A percentile compares a stretch with the other conserved stretches of the same genome.
phyloP scores from a whole-genome alignment of 2,797 vertebrate genomes.

The Chrysocyon brachyurus region DNA sequence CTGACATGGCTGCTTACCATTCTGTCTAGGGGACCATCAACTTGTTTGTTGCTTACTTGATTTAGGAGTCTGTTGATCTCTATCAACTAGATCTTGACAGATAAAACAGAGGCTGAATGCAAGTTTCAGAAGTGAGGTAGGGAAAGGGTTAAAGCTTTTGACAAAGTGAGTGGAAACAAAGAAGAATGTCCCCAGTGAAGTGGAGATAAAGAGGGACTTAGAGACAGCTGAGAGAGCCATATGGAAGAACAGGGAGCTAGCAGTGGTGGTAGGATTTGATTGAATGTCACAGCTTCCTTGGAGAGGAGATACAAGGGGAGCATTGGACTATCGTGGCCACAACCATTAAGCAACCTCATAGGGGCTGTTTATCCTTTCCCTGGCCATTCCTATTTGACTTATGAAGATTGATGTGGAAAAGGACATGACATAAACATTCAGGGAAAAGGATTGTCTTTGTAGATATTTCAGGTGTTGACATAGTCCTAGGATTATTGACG shows the following conservation, averaged over 20 bases:
- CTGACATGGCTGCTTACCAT: background rate
- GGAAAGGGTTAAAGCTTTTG: background rate
- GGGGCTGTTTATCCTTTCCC: background rate
- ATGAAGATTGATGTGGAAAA: background rate
- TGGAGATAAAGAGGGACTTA: background rate
- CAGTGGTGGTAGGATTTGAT: background rate
- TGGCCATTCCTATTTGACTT: background rate
- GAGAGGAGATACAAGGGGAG: background rate
- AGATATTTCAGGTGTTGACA: background rate
- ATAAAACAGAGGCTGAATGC: background rate
- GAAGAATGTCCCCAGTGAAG: background rate
- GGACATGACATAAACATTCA: background rate
- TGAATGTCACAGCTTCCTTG: background rate
- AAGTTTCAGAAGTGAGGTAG: background rate
- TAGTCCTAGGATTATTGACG: background rate
- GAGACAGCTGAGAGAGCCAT: background rate
- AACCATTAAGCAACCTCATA: background rate
- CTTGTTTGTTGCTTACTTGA: background rate
- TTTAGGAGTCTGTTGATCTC: background rate
- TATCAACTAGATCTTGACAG: background rate
- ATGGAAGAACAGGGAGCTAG: background rate
- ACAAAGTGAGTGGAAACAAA: background rate
- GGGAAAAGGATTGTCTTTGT: background rate
- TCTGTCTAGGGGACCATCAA: background rate
- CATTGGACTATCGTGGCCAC: no score